These are phyloP conservation scores for Danionella cerebrum DNA, from an alignment of 2,113 vertebrate species.

Conservation along the genomic window DNA sequence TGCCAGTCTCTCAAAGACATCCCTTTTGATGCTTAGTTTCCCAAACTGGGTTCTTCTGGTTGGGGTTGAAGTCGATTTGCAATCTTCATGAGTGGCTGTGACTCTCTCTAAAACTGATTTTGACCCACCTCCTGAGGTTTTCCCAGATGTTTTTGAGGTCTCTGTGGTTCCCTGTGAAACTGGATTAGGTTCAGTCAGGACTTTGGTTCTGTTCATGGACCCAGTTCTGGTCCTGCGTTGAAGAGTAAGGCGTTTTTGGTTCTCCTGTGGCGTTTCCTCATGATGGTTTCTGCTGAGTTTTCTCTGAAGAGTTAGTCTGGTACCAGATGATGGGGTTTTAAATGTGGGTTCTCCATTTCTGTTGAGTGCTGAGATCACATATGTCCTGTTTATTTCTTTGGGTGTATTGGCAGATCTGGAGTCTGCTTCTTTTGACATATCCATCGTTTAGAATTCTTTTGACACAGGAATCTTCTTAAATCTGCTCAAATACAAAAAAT, in stretches of 20 bases:
- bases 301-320: slow-evolving; percentile 67
- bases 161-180: not conserved
- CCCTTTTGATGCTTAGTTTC: slow-evolving; percentile 52
- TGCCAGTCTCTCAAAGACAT: slow-evolving; percentile 43
- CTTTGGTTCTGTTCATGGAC: slow-evolving; percentile 34
- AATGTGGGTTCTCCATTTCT: slow-evolving; percentile 22
- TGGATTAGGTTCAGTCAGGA: slow-evolving; percentile 33
- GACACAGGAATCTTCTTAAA: not conserved
- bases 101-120: not conserved
- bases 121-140: not conserved
- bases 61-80: slow-evolving; percentile 45
- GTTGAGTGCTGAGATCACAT: slow-evolving; percentile 66
- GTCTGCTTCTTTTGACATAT: slow-evolving; percentile 27
- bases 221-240: slow-evolving; percentile 56
- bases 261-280: slow-evolving; percentile 31
- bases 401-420: slow-evolving; percentile 42
- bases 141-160: not conserved
- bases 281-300: slow-evolving; percentile 39
- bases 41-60: slow-evolving; percentile 49
- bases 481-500: not conserved
- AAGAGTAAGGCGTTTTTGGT: slow-evolving; percentile 55
- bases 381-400: slow-evolving; percentile 70
- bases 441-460: slow-evolving; percentile 10
- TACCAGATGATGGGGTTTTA: slow-evolving; percentile 27
- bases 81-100: slow-evolving; percentile 20